A percentile compares a stretch with the other conserved stretches of the same genome.
phyloP scores from a whole-genome alignment of 53 echinoderm and acorn worm genomes.

The Mesocentrotus franciscanus region DNA sequence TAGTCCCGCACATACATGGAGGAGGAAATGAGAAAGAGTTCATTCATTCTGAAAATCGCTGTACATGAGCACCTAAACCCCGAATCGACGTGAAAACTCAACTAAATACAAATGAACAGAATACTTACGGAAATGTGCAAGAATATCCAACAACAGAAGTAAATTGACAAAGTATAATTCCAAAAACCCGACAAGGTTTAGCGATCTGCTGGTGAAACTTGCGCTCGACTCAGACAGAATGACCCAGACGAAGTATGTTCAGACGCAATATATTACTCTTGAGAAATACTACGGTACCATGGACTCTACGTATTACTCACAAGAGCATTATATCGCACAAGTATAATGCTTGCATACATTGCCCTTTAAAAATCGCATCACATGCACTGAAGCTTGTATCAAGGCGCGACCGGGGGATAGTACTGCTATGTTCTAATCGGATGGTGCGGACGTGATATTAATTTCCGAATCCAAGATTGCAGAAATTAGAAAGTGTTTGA shows the following conservation, averaged over 20 bases:
- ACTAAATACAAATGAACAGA: not conserved
- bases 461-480: no score
- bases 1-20: not conserved
- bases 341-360: not conserved
- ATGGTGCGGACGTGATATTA: not conserved
- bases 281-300: not conserved
- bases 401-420: not conserved
- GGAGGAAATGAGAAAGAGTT: not conserved
- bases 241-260: constrained; percentile 48
- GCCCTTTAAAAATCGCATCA: constrained; percentile 48
- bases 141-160: not conserved
- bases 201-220: not conserved
- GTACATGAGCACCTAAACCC: not conserved
- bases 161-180: constrained; percentile 37
- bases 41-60: not conserved
- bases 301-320: constrained; percentile 21
- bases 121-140: constrained; percentile 25
- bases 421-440: not conserved
- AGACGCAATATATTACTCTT: constrained; percentile 39
- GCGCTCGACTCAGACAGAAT: constrained; percentile 45
- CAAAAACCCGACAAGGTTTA: not conserved
- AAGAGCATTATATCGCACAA: not conserved
- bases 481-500: no score
- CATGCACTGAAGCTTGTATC: not conserved
- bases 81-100: not conserved